Base-by-base conservation (phyloP, 2,888 invertebrate species). In the Polydrusus tereticollis region DNA sequence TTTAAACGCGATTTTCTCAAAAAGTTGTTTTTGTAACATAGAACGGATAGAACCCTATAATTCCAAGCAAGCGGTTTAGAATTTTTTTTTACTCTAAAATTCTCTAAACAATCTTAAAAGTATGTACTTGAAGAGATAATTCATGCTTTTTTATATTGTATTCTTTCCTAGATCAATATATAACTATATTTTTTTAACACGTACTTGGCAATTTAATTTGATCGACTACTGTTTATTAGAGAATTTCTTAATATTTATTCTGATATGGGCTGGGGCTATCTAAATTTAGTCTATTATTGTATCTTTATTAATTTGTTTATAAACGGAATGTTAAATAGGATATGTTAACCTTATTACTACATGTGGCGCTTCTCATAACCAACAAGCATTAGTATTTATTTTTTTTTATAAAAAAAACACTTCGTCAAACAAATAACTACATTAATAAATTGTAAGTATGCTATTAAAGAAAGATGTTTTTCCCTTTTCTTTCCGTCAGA, bases 241-340 rank as follows among this genome's bases (percentile, higher is more conserved):
- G 8, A 36, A 41, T 41, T 41, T 41, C 16, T 16, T 14, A 41
- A 41, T 41, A 41, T 41, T 41, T 41, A 7, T 41, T 41, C 7
- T n/a, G 41, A 41, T 41, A 41, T 16, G 41, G 41, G 14, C 2
- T 41, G 41, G 16, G 41, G 16, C 41, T 41, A 41, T 41, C 41
- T 41, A 41, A 41, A 41, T 41, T n/a, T 41, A 41, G 45, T 20
- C 45, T 45, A 20, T 45, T 45, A 45, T 45, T 18, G 8, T 20
- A 45, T 45, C 45, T 45, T 20, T 45, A 20, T 45, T 45, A 45
- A 45, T 45, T 18, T 45, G 45, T 45, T 45, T 45, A 20, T 45
- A 45, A 45, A 20, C 45, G 8, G n/a, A 45, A 45, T 45, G 18
- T 45, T 20, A 45, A 45, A 45, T 45, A 45, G 18, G 20, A 45